Base-by-base conservation (phyloP, 2,888 invertebrate species). In the Hyppa rectilinea region DNA sequence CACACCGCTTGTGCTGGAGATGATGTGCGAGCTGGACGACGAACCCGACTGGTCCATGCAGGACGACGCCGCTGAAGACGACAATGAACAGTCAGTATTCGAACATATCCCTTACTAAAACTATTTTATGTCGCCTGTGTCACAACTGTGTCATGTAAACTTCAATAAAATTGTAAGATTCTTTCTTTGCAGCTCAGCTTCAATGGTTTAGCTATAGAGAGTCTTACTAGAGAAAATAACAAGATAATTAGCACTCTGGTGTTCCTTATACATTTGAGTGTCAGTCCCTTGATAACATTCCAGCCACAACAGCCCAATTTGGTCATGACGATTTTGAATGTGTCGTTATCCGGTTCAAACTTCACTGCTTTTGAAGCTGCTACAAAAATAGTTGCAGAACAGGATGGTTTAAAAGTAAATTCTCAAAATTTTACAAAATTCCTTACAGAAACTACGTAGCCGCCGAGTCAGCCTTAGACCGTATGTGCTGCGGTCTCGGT, bases 401-500 rank as follows among this genome's bases (percentile, higher is more conserved):
- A 85, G 85, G 88, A 87, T 87, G 26, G 3, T 29, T 29, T 31
- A 31, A 47, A 26, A 61, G 26, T 60, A 26, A 14, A 20, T 34
- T 61, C 20, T 45, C 3, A 45, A 36, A 36, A 17, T 17, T 29
- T 23, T 6, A 5, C 10, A 4, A 23, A 20, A 23, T 20, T 53
- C 4, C 0, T 71, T 36, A 36, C 92, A 98, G 98, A 86, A 99
- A 99, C 92, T 98, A 98, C 85, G 98, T 99, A 9, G 98, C 99
- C 58, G 99, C 99, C 0, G 99, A 99, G 93, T 99, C 99, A 31
- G 99, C 99, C 10, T 96, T 99, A 69, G 99, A 99, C 96, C 97
- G 99, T 80, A 96, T 99, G 89, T 99, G 99, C n/a, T 99, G 99
- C 93, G 99, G 99, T 4, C 97, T 99, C 52, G 99, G 99, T 77